These are phyloP conservation scores for Saccostrea cuccullata DNA, from an alignment of 1,140 invertebrate genomes.

Conservation along the genomic window DNA sequence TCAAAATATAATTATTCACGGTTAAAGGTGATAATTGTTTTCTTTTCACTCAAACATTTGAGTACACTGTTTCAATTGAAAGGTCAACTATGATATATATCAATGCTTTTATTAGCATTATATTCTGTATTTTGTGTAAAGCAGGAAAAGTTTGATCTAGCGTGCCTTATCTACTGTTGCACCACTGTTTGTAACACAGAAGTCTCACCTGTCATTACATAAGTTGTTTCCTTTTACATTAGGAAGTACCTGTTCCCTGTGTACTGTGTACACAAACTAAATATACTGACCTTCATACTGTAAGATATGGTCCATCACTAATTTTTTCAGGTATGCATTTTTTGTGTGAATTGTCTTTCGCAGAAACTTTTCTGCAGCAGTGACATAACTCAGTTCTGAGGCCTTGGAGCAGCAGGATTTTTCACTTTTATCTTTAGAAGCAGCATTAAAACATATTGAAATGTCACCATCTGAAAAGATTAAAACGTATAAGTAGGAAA, in stretches of 20 bases:
- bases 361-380: slow-evolving; percentile 57
- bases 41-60: too few relatives aligned
- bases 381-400: slow-evolving; percentile 54
- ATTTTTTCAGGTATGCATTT: slow-evolving; percentile 60
- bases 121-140: background rate
- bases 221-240: background rate
- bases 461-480: slow-evolving; percentile 56
- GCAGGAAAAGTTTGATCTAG: background rate
- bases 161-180: too few relatives aligned
- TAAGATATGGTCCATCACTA: slow-evolving; percentile 56
- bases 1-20: too few relatives aligned
- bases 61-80: too few relatives aligned
- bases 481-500: background rate
- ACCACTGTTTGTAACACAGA: background rate
- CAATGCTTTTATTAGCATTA: too few relatives aligned
- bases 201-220: background rate
- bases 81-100: too few relatives aligned
- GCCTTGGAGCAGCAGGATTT: slow-evolving; percentile 56
- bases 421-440: slow-evolving; percentile 38
- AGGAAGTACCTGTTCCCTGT: background rate
- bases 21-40: too few relatives aligned
- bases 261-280: background rate
- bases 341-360: slow-evolving; percentile 54
- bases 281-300: slow-evolving; percentile 58
- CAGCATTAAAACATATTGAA: slow-evolving; percentile 57